Percentiles rank a stretch among this genome's conserved stretches.
Conservation (phyloP, 2,888 invertebrate species). For the Coronaproctus castanopsis region DNA sequence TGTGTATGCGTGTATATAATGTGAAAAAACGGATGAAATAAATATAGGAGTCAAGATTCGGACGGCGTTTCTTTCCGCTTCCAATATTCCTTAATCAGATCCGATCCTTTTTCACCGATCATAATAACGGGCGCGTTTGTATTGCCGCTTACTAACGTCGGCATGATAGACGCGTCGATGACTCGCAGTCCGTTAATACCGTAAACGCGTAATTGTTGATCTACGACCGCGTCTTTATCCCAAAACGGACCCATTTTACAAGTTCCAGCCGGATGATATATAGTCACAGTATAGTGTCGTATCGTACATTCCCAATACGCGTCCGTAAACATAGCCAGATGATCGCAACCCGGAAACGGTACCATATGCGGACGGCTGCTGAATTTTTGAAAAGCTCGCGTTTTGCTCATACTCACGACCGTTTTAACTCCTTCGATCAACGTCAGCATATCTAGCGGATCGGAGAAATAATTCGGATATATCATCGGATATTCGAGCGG, state of each 20-base stretch:
- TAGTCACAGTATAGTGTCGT: slow-evolving; percentile 56
- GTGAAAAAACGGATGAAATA: too few relatives aligned
- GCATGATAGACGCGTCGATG: slow-evolving; percentile 72
- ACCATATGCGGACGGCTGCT: slow-evolving; percentile 48
- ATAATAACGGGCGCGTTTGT: slow-evolving; percentile 73
- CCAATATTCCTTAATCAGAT: slow-evolving; percentile 72
- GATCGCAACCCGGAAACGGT: slow-evolving; percentile 56
- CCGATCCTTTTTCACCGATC: slow-evolving; percentile 76
- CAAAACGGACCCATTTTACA: slow-evolving; percentile 77
- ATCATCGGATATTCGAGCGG: slow-evolving; percentile 77
- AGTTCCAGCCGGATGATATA: slow-evolving; percentile 71
- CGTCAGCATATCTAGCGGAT: slow-evolving; percentile 56
- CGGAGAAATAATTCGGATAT: slow-evolving; percentile 73
- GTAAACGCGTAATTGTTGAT: slow-evolving; percentile 55
- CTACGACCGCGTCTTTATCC: slow-evolving; percentile 66
- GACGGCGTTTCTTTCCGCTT: not conserved
- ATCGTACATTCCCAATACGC: slow-evolving; percentile 76
- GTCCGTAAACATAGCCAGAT: slow-evolving; percentile 46
- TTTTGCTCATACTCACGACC: slow-evolving; percentile 55
- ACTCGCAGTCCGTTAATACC: slow-evolving; percentile 59
- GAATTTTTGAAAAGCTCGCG: slow-evolving; percentile 50
- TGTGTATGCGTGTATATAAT: too few relatives aligned
- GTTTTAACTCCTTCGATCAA: slow-evolving; percentile 72
- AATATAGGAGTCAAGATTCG: too few relatives aligned
- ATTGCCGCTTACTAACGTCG: slow-evolving; percentile 62